Base-by-base conservation (phyloP, 1,140 invertebrate species). In the Calliphora vicina region DNA sequence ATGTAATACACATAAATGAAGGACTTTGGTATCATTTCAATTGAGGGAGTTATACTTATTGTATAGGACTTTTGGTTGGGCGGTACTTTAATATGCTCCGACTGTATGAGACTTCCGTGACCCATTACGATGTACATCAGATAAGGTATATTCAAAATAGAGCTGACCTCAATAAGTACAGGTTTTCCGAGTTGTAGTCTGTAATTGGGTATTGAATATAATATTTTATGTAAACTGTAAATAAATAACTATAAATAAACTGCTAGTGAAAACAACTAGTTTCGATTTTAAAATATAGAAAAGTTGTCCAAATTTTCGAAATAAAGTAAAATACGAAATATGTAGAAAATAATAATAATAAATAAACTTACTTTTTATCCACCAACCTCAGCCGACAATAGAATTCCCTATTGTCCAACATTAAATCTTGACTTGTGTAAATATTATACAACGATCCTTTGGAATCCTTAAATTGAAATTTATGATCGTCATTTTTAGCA, bases 101-200 rank as follows among this genome's bases (percentile, higher is more conserved):
- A 93, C 10, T 93, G 88, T 0, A 97, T 90, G 42, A 99, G 94
- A 88, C 97, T 95, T 1, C 97, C 97, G 43, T 97, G 93, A 20
- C 96, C 97, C 83, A 99, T 92, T 45, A 99, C 93, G 84, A 97
- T 93, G 86, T 97, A 97, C 84, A 93, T 94, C 13, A 97, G 91
- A 83, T 96, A 94, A 82, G 94, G 93, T 86, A 98, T 91, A 0
- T 93, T 93, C 84, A 94, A 93, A 0, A 95, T 97, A 1, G 96
- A 95, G 84, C 95, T 95, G 0, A 99, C 94, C 85, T 95, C 92
- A 43, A 98, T 93, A 67, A 94, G 93, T n/a, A 98, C 91, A 82
- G 96, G 94, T 82, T 94, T 92, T 84, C 95, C 95, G 83, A 95
- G 93, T 71, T 90, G 8, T 10, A 76, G 13, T 17, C n/a, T 35